phyloP scores from a whole-genome alignment of 2,888 invertebrate genomes.

The Platycnemis pennipes region DNA sequence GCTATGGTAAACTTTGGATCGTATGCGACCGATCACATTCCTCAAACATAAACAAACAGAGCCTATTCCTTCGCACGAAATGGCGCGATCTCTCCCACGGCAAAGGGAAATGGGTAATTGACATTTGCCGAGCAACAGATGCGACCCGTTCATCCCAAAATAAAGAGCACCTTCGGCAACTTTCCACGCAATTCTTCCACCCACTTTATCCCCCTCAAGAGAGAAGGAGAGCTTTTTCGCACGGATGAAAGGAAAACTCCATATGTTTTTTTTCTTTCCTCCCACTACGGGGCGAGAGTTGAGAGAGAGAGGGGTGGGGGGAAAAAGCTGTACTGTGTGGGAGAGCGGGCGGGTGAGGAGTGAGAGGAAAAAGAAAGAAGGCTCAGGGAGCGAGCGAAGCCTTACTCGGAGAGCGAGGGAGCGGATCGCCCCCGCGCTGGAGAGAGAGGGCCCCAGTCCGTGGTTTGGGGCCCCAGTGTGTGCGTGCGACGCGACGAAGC shows the following conservation, averaged over 20 bases:
- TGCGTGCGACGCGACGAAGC: neutral
- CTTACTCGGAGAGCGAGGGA: no score
- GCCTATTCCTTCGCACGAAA: neutral
- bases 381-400: no score
- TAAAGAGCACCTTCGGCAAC: neutral
- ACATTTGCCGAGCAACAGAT: slow-evolving; percentile 18
- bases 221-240: neutral
- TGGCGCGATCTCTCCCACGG: neutral
- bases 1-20: neutral
- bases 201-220: neutral
- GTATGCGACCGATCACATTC: neutral
- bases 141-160: slow-evolving; percentile 11
- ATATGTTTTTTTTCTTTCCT: neutral
- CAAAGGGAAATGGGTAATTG: neutral
- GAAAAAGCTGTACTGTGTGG: neutral
- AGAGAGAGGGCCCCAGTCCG: no score
- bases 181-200: neutral
- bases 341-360: neutral
- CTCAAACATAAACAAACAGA: neutral
- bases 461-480: no score
- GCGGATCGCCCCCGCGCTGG: no score
- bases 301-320: neutral
- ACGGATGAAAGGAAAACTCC: no score
- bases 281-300: neutral
- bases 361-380: neutral